These are phyloP conservation scores for Muntiacus muntjak DNA, from an alignment of 2,113 vertebrate genomes.

Conservation along the genomic window DNA sequence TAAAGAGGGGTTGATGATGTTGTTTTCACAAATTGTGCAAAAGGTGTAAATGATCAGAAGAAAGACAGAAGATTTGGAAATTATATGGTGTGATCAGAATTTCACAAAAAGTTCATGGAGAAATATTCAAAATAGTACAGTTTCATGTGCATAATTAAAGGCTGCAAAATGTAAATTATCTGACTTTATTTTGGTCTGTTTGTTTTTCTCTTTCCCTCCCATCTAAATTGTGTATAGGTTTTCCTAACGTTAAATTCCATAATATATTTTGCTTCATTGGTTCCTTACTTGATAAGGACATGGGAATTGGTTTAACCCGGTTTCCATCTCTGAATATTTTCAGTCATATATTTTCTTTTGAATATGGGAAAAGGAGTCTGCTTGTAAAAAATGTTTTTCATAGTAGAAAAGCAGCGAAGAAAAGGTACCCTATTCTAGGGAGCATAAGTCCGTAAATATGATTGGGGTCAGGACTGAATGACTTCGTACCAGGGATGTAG, in stretches of 20 bases:
- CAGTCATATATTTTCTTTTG: conserved; percentile 39
- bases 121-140: conserved; percentile 95
- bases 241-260: neutral
- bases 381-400: conserved; percentile 59
- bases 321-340: conserved; percentile 31
- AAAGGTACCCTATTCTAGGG: neutral
- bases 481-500: neutral
- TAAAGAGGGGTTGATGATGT: conserved; percentile 97
- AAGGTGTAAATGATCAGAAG: conserved; percentile 73
- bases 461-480: neutral
- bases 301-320: neutral
- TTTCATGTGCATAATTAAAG: conserved; percentile 70
- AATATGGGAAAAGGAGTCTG: conserved; percentile 39
- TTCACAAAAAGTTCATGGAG: conserved; percentile 95
- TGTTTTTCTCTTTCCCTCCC: neutral
- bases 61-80: conserved; percentile 95
- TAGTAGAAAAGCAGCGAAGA: neutral
- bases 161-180: conserved; percentile 35
- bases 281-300: neutral
- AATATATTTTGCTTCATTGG: neutral
- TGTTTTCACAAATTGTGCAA: conserved; percentile 94
- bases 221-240: neutral
- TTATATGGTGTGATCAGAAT: conserved; percentile 90
- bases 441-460: neutral
- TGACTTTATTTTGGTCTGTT: neutral